Evolutionary conservation across 30 jellyfish, hydroid and myxozoan genomes (phyloP), one percentile per base, ranked within the genome.

Genomic region (Nemopilema nomurai): DNA sequence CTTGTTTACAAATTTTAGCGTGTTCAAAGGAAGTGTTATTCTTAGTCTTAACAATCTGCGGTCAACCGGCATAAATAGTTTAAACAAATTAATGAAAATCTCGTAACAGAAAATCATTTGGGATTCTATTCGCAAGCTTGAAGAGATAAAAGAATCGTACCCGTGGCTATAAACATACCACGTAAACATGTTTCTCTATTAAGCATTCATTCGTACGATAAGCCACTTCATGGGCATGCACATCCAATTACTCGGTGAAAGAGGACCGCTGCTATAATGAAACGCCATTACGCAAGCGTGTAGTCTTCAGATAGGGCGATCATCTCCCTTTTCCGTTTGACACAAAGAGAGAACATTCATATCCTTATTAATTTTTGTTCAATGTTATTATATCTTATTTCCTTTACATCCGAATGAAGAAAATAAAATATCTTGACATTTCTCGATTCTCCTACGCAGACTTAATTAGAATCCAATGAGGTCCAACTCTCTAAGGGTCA

Each of bases 231-330:
- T 53, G 65, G 78, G 51, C 26, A 4, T 28, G 22, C 49, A 27
- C n/a, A 77, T 77, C 87, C 87, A 77, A 77, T 77, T 77, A 77
- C 68, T 28, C 53, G 49, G 51, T 65, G 65, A 62, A 77, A 28
- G 87, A 32, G 49, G 87, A 69, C 87, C 78, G 87, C 87, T 41
- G 25, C 32, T 23, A 28, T 18, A 29, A 8, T 17, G 28, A 53
- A 27, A 77, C 18, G 67, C 66, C 21, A 77, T 20, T 24, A 7
- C 18, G 28, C 18, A 77, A 62, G 63, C 65, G 29, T 28, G 29
- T 19, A 77, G 16, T 22, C 65, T 26, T 23, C 87, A 69, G 18
- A 57, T 63, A 62, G 51, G 26, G 27, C 63, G 77, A 74, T 77
- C 87, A 77, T 62, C 74, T 28, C 87, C 74, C 57, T 28, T 77